phyloP scores from a whole-genome alignment of 2,113 vertebrate species.

The Colinus virginianus region DNA sequence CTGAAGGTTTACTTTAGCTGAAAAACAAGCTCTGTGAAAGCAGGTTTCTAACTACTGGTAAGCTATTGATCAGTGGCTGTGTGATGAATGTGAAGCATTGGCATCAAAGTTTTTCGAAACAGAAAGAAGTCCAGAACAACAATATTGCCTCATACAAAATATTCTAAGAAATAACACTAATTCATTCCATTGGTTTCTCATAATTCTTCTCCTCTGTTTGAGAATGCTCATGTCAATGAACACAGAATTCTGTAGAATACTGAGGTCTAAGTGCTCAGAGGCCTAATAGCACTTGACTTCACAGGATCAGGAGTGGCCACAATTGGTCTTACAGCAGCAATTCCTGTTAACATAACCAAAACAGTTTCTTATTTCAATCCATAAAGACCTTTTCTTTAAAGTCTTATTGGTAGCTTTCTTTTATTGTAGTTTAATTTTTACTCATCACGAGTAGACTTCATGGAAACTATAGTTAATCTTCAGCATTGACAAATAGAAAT shows the following conservation, averaged over 20 bases:
- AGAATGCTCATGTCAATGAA: not conserved
- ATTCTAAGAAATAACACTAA: not conserved
- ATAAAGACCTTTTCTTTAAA: not conserved
- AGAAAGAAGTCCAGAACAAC: not conserved
- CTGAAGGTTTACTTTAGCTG: not conserved
- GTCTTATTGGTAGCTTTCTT: not conserved
- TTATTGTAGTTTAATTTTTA: not conserved
- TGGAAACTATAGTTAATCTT: not conserved
- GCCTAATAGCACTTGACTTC: not conserved
- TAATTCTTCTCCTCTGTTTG: not conserved
- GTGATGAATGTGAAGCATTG: accelerated
- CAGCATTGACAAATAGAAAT: not conserved
- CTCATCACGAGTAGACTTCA: not conserved
- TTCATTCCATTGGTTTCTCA: not conserved
- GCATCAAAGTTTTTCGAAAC: not conserved
- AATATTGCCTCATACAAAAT: not conserved
- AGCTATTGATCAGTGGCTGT: not conserved
- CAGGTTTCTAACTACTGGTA: not conserved
- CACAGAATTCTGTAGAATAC: not conserved
- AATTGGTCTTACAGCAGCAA: not conserved
- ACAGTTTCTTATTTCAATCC: not conserved
- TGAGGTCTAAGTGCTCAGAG: not conserved
- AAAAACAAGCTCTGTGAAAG: not conserved
- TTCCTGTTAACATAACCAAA: not conserved
- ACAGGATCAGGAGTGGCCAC: not conserved